Evolutionary conservation across 2,113 vertebrate genomes (phyloP), one percentile per base, ranked within the genome.

Genomic region (Pelobates fuscus): DNA sequence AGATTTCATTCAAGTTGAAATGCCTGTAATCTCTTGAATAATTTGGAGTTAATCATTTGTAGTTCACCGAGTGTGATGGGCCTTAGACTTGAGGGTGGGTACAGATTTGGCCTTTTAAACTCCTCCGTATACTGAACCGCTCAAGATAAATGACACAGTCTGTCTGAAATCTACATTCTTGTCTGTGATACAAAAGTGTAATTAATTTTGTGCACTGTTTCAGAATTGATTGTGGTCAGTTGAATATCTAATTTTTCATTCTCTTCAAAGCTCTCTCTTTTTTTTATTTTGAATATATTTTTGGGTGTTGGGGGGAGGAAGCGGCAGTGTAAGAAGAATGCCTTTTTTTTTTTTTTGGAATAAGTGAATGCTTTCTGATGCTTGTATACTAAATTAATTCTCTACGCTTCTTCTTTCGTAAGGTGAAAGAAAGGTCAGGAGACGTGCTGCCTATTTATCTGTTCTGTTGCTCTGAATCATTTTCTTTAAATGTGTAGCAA

Each of bases 201-300:
- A 95, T 96, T 98, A 95, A 95, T 95, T 94, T 94, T 93, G 93
- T 94, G 93, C 94, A 93, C 90, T 93, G 93, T 95, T 94, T 95
- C 91, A 93, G 92, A 96, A 95, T 96, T 94, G 94, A 94, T 95
- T 85, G 90, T 90, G 93, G 92, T 93, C 93, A 94, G 93, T 94
- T 91, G 88, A 90, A 88, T 91, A 91, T 90, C 87, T 92, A 92
- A 93, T 95, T 94, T 94, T 91, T 95, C 91, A 94, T 90, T 87
- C 84, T 84, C 89, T 94, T 91, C 91, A 89, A 89, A 92, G 88
- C 81, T 83, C 71, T 83, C 64, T 74, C 17, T 46, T 83, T 77
- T 81, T 81, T 66, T 71, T 65, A 32, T 21, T 12, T 18, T n/a
- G 10, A 37, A 37, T 37, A 37, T 37, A 37, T 37, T 5, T 37